A percentile compares a stretch with the other conserved stretches of the same genome.
phyloP scores from a whole-genome alignment of 2,888 invertebrate genomes.

The Drosophila nr. medialis region DNA sequence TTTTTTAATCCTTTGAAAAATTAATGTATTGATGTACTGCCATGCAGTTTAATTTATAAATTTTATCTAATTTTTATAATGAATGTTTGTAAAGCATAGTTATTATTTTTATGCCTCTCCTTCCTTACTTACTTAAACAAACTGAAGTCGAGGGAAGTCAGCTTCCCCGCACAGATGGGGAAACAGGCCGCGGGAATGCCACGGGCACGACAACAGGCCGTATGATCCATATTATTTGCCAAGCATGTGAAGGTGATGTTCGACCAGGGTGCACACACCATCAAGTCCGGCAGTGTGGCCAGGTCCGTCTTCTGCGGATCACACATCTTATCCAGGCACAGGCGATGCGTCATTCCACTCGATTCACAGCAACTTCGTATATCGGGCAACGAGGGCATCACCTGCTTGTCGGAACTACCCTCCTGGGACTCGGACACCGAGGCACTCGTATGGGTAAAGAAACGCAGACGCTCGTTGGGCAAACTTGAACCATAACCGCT shows the following conservation, averaged over 20 bases:
- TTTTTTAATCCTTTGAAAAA: background rate
- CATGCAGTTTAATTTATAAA: background rate
- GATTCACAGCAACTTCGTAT: slow-evolving; percentile 90
- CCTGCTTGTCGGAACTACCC: slow-evolving; percentile 87
- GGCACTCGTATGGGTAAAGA: slow-evolving; percentile 87
- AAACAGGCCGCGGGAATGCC: slow-evolving; percentile 91
- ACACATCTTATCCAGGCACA: slow-evolving; percentile 92
- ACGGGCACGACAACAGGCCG: slow-evolving; percentile 90
- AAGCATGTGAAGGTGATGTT: slow-evolving; percentile 92
- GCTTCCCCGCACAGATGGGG: slow-evolving; percentile 91
- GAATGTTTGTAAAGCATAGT: background rate
- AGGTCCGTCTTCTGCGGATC: slow-evolving; percentile 88
- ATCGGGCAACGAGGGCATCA: slow-evolving; percentile 90
- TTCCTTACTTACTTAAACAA: slow-evolving; percentile 90
- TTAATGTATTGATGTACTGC: background rate
- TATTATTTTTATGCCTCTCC: background rate
- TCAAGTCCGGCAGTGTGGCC: slow-evolving; percentile 88
- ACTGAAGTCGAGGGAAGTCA: slow-evolving; percentile 91
- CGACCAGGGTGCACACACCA: slow-evolving; percentile 96
- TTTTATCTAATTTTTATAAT: background rate
- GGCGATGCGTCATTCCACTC: slow-evolving; percentile 90
- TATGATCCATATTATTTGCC: slow-evolving; percentile 92
- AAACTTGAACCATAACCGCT: slow-evolving; percentile 92
- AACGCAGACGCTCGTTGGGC: slow-evolving; percentile 89
- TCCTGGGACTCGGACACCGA: slow-evolving; percentile 85